Base-by-base conservation (phyloP, 2,113 vertebrate species). In the Jaculus jaculus region DNA sequence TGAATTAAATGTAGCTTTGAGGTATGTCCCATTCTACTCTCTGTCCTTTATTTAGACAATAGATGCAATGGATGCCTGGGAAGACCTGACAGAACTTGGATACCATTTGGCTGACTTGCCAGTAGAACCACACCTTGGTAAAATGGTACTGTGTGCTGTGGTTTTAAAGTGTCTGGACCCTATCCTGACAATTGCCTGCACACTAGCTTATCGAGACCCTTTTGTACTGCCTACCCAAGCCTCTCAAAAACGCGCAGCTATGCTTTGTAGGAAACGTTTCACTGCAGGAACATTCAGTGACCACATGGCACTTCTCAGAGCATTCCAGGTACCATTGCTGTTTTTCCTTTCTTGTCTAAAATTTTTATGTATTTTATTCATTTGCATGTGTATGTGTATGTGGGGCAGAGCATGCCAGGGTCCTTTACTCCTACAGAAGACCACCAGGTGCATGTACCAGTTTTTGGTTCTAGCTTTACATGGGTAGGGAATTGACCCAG, bases 111-210 rank as follows among this genome's bases (percentile, higher is more conserved):
- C 99, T 63, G 99, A 99, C 54, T 98, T 99, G 69, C 98, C 99
- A 3, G 98, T 99, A 73, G 99, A 99, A 90, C 99, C 99, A 18
- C 99, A 99, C 97, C 98, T 99, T 77, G 99, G 99, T 63, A 99
- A 99, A 98, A 99, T 99, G 99, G 99, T 99, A 93, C 90, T 99
- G 47, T 99, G 98, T 5, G 98, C 98, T 3, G 98, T 99, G 74
- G 98, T 99, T 84, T 95, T 99, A 39, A 99, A 99, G 97, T 99
- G 99, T 96, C 97, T 99, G 97, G 99, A 99, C 97, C 99, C 99
- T 78, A 98, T 99, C 94, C 98, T 99, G 9, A 99, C 99, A 65
- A 99, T 99, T 28, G 99, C 98, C 24, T 99, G 99, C 90, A 99
- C 98, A 0, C 98, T 99, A 87, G 99, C 99, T 15, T 99, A 99